Percentiles rank a stretch among this genome's conserved stretches.
Conservation (phyloP, 2,113 vertebrate genomes). For the Eublepharis macularius region DNA sequence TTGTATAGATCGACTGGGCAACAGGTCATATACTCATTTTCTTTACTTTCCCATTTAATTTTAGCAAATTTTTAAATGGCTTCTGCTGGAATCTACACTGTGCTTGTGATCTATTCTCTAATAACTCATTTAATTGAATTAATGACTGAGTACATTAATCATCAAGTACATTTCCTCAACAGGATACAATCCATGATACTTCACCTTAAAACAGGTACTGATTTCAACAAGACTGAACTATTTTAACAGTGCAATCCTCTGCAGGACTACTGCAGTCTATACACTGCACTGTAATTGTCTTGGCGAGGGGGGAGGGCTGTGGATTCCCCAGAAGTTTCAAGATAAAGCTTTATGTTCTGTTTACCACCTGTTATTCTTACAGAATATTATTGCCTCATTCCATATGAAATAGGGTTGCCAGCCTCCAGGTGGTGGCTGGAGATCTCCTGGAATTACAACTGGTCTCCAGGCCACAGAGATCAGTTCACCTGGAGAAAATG, state of each 20-base stretch:
- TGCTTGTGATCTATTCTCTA: background rate
- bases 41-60: slow-evolving; percentile 25
- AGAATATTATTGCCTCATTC: background rate
- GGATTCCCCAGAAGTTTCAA: background rate
- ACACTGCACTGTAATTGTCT: background rate
- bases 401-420: background rate
- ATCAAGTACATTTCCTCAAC: background rate
- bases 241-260: background rate
- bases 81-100: background rate
- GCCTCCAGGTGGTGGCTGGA: too few relatives aligned
- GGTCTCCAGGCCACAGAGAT: too few relatives aligned
- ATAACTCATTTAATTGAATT: background rate
- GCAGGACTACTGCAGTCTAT: too few relatives aligned
- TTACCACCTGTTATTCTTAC: background rate
- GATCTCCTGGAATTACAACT: too few relatives aligned
- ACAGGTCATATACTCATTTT: background rate
- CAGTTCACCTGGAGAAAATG: too few relatives aligned
- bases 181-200: background rate
- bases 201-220: background rate
- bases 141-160: background rate
- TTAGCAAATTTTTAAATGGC: slow-evolving; percentile 16
- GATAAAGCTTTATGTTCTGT: background rate
- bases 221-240: background rate
- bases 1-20: background rate
- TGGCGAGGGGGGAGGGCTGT: background rate